Conservation (phyloP, 2,113 vertebrate genomes). For the Okapia johnstoni region DNA sequence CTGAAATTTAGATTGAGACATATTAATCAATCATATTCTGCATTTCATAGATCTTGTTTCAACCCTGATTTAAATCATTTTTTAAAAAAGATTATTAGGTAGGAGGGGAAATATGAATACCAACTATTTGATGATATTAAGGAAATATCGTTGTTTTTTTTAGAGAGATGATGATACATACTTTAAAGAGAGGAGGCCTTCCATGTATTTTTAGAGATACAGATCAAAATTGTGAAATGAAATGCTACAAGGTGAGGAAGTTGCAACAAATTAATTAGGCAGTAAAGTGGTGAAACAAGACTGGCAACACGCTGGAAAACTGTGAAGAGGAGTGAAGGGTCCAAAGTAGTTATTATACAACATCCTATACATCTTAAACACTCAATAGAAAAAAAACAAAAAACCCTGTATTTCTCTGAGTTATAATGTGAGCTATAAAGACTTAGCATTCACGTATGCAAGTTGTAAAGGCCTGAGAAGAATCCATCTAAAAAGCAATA, state of each 20-base stretch:
- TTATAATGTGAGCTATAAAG: neutral
- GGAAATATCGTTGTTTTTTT: neutral
- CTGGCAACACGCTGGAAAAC: neutral
- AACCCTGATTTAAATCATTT: neutral
- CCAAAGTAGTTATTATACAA: neutral
- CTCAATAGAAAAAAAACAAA: neutral
- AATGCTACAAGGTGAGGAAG: neutral
- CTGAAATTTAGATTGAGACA: neutral
- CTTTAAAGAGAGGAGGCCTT: neutral
- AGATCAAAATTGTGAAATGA: neutral
- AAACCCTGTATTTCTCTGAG: neutral
- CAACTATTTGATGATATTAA: neutral
- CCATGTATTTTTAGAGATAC: neutral
- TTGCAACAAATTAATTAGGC: neutral
- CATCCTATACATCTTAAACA: neutral
- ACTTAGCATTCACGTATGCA: neutral
- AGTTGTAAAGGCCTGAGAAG: neutral
- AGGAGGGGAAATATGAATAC: neutral
- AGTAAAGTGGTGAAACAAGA: neutral
- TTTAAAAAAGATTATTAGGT: neutral
- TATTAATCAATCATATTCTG: neutral
- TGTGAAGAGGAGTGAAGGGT: neutral
- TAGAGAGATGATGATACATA: neutral
- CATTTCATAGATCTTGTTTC: neutral
- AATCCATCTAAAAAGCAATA: neutral